These are phyloP conservation scores for Damaliscus lunatus DNA, from an alignment of 2,113 vertebrate species.

Conservation along the genomic window DNA sequence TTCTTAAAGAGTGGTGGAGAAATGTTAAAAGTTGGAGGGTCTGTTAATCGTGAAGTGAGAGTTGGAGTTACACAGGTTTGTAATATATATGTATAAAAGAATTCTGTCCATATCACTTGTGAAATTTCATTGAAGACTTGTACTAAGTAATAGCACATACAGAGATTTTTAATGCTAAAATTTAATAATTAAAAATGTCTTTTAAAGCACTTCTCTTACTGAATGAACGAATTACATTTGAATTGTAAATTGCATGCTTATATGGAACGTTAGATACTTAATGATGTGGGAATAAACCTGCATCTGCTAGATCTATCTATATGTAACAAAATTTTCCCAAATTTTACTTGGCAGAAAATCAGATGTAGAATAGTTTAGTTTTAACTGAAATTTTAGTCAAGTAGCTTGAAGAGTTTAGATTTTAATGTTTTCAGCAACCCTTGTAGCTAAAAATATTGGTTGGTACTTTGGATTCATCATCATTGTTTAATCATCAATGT, in stretches of 20 bases:
- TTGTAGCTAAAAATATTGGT: background rate
- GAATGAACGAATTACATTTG: conserved; percentile 13
- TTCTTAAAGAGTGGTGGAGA: conserved; percentile 98
- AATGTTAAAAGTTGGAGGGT: conserved; percentile 97
- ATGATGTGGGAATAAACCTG: background rate
- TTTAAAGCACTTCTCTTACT: conserved; percentile 13
- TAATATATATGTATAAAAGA: background rate
- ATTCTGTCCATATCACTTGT: background rate
- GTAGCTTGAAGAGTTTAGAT: conserved; percentile 10
- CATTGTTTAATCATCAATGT: background rate
- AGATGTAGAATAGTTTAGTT: conserved; percentile 6
- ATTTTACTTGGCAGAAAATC: background rate
- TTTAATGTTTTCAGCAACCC: background rate
- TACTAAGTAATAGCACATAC: background rate
- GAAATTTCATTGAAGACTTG: background rate
- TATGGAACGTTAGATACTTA: background rate
- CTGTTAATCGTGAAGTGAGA: conserved; percentile 97
- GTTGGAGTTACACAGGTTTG: conserved; percentile 98
- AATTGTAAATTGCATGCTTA: background rate
- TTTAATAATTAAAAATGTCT: background rate
- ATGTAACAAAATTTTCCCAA: background rate
- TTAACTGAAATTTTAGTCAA: conserved; percentile 13
- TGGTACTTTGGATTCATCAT: background rate
- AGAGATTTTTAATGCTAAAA: background rate
- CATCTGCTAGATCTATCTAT: background rate